These are phyloP conservation scores for Exocentrus adspersus DNA, from an alignment of 2,888 invertebrate genomes.

Conservation along the genomic window DNA sequence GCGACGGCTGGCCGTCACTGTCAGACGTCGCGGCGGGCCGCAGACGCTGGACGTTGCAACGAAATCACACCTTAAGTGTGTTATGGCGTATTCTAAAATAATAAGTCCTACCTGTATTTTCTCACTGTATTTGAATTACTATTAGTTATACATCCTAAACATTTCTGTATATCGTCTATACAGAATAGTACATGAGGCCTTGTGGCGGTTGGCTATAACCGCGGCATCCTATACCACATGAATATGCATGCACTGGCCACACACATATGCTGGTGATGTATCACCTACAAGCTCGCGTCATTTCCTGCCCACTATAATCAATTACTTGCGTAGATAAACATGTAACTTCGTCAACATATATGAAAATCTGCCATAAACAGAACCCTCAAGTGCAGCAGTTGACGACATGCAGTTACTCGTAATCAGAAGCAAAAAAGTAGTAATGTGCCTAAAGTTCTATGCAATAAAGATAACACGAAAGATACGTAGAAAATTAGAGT, in stretches of 20 bases:
- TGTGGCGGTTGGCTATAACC: conserved; percentile 25
- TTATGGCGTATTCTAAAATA: too few relatives aligned
- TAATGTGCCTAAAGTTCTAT: conserved; percentile 11
- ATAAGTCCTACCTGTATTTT: too few relatives aligned
- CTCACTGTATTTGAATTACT: too few relatives aligned
- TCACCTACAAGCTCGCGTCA: conserved; percentile 60
- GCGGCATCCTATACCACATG: conserved; percentile 54
- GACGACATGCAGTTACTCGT: conserved; percentile 45
- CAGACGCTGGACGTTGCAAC: too few relatives aligned
- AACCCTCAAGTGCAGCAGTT: conserved; percentile 56
- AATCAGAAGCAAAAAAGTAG: conserved; percentile 8
- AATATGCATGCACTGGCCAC: conserved; percentile 61
- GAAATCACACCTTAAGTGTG: too few relatives aligned
- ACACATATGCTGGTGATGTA: conserved; percentile 59
- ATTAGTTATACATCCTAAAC: background rate
- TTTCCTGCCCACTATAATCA: conserved; percentile 62
- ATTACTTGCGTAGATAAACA: conserved; percentile 65
- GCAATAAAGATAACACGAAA: too few relatives aligned
- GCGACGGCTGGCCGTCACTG: too few relatives aligned
- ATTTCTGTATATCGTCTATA: conserved; percentile 3
- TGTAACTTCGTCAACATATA: conserved; percentile 63
- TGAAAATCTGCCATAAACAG: conserved; percentile 62
- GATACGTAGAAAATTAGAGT: too few relatives aligned
- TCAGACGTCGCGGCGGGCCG: too few relatives aligned
- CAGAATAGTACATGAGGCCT: conserved; percentile 3